Base-by-base conservation (phyloP, 1,140 invertebrate genomes). In the Macrosteles quadrilineatus region DNA sequence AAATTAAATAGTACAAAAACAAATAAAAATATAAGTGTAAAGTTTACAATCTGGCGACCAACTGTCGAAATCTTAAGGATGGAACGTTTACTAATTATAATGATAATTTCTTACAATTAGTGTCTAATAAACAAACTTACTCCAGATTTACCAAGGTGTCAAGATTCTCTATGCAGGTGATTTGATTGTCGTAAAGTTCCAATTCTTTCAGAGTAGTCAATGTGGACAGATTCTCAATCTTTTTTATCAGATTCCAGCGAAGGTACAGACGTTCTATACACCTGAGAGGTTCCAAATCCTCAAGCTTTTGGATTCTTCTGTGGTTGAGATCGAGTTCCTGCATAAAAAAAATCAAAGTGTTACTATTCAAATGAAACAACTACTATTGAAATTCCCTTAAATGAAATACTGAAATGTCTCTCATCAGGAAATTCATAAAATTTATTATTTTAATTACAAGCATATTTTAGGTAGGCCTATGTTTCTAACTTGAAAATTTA, bases 101-200 rank as follows among this genome's bases (percentile, higher is more conserved):
- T n/a, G n/a, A n/a, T n/a, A n/a, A n/a, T n/a, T n/a, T n/a, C n/a
- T n/a, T n/a, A n/a, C n/a, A n/a, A n/a, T n/a, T n/a, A n/a, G n/a
- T n/a, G n/a, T n/a, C n/a, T n/a, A n/a, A n/a, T n/a, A n/a, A n/a
- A n/a, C n/a, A n/a, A n/a, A 87, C 91, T 87, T 87, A 96, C 93
- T 96, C 88, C 53, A 99, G 83, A 85, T 98, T 98, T 1, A 93
- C 87, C 11, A 98, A 85, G 23, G 84, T 79, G 73, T 94, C 90
- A 19, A 98, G 82, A 80, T 96, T 96, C 81, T 98, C 95, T 76
- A 98, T 96, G 71, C 86, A 84, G 0, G 88, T 89, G 55, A 98
- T 94, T 83, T 97, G 95, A 83, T 98, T 99, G 81, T 99, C 98
- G 80, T 98, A 97, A 0, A 99, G 83, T 76, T 99, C 97, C 64